Base-by-base conservation (phyloP, 2,888 invertebrate species). In the Sycophila texana region DNA sequence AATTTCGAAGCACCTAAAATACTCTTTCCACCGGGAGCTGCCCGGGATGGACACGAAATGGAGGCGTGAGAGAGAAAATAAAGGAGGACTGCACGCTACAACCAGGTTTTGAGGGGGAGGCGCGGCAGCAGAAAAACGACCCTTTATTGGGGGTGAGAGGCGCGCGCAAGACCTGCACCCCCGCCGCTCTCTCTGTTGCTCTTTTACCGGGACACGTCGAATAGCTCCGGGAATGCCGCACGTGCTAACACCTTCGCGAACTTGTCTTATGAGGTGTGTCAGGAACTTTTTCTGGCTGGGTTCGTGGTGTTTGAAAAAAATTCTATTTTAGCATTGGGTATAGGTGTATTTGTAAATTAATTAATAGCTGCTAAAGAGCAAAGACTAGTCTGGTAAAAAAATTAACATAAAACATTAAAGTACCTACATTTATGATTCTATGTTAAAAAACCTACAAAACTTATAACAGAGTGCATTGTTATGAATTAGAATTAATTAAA, bases 1-100 rank as follows among this genome's bases (percentile, higher is more conserved):
- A 79, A 79, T 79, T 79, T 74, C 74, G 71, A 79, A 79, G 70
- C 79, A 79, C 74, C 71, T 71, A 74, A 75, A 75, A 74, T 63
- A 57, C 78, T 74, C 55, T 51, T 53, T n/a, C 65, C 53, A 7
- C 39, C 30, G 57, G 26, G 58, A 71, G 71, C 65, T 65, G 39
- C 65, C 26, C 58, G 51, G 58, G 71, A 77, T 66, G 72, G 73
- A 63, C 58, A 57, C 72, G 71, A 51, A 63, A 66, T 53, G 58
- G 60, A 55, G 60, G 73, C 18, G 73, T 26, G 49, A 77, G 61
- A 60, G 53, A 74, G 18, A 51, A 66, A 16, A 53, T n/a, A 49
- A 60, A 16, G 47, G 57, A 61, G 18, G 39, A 30, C 57, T 70
- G 18, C 30, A 68, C 39, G 63, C 60, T 13, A 26, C 63, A 16